phyloP scores from a whole-genome alignment of 2,888 invertebrate genomes.

The Eupeodes luniger region DNA sequence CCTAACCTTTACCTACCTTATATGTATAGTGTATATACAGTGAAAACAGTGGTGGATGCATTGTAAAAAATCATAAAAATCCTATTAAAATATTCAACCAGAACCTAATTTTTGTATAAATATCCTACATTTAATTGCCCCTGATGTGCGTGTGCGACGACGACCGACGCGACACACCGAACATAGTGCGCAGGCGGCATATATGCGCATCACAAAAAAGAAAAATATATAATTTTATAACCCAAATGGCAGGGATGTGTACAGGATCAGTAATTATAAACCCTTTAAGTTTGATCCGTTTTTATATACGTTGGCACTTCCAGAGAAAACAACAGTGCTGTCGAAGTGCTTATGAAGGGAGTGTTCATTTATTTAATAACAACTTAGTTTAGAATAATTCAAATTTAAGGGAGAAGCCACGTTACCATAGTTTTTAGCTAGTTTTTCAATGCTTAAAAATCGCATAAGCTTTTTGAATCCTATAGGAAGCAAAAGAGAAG shows the following conservation, averaged over 20 bases:
- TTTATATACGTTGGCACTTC: conserved; percentile 41
- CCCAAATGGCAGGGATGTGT: conserved; percentile 54
- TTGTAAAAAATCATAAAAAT: conserved; percentile 74
- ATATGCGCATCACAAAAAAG: neutral
- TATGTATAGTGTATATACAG: neutral
- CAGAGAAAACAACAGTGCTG: conserved; percentile 50
- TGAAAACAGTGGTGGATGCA: conserved; percentile 42
- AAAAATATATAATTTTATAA: conserved; percentile 13
- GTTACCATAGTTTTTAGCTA: no score
- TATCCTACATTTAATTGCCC: conserved; percentile 70
- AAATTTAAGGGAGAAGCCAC: no score
- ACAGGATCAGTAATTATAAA: conserved; percentile 67
- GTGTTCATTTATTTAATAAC: no score
- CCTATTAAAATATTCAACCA: conserved; percentile 66
- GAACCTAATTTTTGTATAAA: conserved; percentile 28
- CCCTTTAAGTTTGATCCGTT: conserved; percentile 30
- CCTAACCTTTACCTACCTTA: neutral
- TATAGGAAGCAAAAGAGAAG: no score
- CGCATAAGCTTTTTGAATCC: no score
- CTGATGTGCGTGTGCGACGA: conserved; percentile 70
- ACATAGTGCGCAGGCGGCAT: conserved; percentile 48
- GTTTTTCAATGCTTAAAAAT: no score
- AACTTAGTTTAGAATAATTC: no score
- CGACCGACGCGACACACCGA: no score
- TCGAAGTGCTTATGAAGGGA: neutral